Percentiles rank a stretch among this genome's conserved stretches.
phyloP scores from a whole-genome alignment of 2,113 vertebrate species.

The Daubentonia madagascariensis region DNA sequence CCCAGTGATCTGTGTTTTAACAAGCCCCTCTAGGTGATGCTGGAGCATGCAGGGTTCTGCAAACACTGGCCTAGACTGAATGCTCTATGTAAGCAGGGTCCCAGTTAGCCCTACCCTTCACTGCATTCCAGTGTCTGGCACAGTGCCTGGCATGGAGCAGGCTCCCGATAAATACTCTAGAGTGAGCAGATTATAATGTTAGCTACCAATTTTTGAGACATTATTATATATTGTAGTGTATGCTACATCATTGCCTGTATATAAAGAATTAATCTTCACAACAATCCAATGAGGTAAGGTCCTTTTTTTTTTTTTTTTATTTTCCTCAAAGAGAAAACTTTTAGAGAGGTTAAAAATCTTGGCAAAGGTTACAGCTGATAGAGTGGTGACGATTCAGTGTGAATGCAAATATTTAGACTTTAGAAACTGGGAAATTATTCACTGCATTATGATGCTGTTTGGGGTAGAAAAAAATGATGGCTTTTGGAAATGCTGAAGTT shows the following conservation, averaged over 20 bases:
- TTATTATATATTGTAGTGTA: not conserved
- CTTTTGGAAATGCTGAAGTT: not conserved
- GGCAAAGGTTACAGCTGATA: not conserved
- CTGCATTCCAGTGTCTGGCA: not conserved
- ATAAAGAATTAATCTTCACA: not conserved
- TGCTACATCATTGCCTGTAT: not conserved
- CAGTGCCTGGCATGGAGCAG: not conserved
- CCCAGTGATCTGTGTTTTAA: not conserved
- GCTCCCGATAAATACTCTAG: not conserved
- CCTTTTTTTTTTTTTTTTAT: not conserved
- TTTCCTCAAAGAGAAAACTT: not conserved
- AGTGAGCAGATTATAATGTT: not conserved
- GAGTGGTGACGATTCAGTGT: not conserved
- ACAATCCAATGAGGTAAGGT: not conserved
- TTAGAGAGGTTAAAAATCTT: not conserved
- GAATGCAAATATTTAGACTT: not conserved
- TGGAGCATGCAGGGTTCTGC: not conserved
- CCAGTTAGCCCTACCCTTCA: too few species aligned
- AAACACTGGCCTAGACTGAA: not conserved
- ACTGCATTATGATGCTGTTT: not conserved
- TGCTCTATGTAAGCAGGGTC: fast-evolving
- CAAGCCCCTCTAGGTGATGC: not conserved
- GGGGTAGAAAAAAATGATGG: not conserved
- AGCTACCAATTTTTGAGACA: not conserved
- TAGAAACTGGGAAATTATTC: not conserved